Evolutionary conservation across 2,888 invertebrate genomes (phyloP).

Genomic region (Choreutis nemorana): DNA sequence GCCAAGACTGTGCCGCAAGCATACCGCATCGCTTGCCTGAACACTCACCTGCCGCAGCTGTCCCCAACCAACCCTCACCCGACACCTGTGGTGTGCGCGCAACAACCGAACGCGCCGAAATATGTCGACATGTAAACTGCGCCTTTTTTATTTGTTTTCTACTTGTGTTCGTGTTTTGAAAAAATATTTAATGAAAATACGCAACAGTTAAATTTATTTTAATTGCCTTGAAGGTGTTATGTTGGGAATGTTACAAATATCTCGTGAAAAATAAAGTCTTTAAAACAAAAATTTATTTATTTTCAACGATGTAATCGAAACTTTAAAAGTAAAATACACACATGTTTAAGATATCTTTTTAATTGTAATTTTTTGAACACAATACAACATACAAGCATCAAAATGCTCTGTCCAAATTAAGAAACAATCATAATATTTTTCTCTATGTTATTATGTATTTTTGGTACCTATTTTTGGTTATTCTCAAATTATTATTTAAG

Average conservation of each 20-base stretch:
- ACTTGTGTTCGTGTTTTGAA: too few species aligned
- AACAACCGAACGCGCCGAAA: too few species aligned
- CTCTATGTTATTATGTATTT: too few species aligned
- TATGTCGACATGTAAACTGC: background rate
- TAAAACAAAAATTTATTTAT: constrained; percentile 8
- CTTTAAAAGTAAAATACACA: constrained; percentile 17
- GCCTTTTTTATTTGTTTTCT: too few species aligned
- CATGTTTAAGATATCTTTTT: constrained; percentile 49
- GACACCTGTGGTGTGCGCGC: too few species aligned
- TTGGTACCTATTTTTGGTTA: constrained; percentile 67
- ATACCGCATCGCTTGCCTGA: constrained; percentile 31
- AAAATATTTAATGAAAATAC: constrained; percentile 6
- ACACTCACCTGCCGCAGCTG: too few species aligned
- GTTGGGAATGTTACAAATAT: constrained; percentile 6
- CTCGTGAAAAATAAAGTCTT: constrained; percentile 5
- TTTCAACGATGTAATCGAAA: constrained; percentile 12
- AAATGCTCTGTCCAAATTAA: constrained; percentile 62
- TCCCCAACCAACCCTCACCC: constrained; percentile 1
- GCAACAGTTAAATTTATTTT: constrained; percentile 6
- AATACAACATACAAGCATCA: constrained; percentile 67
- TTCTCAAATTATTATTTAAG: constrained; percentile 57
- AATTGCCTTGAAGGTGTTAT: constrained; percentile 5
- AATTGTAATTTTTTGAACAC: constrained; percentile 65
- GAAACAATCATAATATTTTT: constrained; percentile 57
- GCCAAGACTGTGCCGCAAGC: constrained; percentile 20